A percentile compares a stretch with the other conserved stretches of the same genome.
Conservation (phyloP, 64 coral and sea anemone genomes). For the Montipora efflorescens region DNA sequence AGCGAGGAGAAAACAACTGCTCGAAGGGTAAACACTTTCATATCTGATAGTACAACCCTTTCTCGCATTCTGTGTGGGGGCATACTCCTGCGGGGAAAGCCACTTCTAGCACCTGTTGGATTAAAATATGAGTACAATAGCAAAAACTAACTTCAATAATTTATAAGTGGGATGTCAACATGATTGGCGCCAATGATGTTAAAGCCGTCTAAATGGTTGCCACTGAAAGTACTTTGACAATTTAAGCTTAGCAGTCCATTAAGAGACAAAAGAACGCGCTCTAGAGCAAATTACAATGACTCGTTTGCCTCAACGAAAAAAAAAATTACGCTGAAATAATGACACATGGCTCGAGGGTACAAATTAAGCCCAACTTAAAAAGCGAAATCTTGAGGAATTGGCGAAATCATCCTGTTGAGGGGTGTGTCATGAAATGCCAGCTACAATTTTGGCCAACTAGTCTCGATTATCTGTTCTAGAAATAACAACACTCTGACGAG, state of each 20-base stretch:
- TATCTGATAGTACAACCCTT: no score
- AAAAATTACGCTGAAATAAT: not conserved
- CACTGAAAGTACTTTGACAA: not conserved
- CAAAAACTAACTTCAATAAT: constrained; percentile 14
- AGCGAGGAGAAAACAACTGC: no score
- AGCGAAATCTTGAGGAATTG: not conserved
- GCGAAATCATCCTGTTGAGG: no score
- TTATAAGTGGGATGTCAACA: not conserved
- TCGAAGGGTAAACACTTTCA: no score
- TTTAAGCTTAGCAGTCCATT: not conserved
- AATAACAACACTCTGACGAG: not conserved
- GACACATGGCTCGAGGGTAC: not conserved
- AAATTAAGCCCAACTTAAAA: not conserved
- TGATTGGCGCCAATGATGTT: not conserved
- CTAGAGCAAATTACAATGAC: not conserved
- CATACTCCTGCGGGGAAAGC: not conserved
- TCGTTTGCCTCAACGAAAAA: not conserved
- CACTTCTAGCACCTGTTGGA: constrained; percentile 34
- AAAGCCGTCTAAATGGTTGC: not conserved
- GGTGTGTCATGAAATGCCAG: not conserved
- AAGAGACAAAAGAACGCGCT: not conserved
- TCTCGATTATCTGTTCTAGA: not conserved
- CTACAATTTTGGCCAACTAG: not conserved
- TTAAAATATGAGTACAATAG: not conserved
- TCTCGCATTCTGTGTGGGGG: not conserved